phyloP scores from a whole-genome alignment of 2,113 vertebrate genomes.

The Phodopus roborovskii region DNA sequence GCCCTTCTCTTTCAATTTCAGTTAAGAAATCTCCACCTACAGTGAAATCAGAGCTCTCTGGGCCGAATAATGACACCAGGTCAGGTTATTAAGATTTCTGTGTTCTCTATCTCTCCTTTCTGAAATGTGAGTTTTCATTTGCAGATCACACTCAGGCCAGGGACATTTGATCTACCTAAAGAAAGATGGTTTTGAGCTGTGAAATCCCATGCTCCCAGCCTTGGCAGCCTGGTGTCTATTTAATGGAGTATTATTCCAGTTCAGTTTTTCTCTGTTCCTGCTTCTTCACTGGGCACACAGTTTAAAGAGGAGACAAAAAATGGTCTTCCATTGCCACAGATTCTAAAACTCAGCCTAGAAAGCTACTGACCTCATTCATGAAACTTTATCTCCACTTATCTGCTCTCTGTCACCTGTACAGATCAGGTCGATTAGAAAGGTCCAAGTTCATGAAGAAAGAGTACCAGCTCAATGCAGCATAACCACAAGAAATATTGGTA shows the following conservation, averaged over 20 bases:
- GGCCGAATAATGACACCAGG: not conserved
- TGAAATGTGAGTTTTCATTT: not conserved
- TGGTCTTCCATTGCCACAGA: not conserved
- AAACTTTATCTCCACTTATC: not conserved
- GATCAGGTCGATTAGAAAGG: not conserved
- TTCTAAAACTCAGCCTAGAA: constrained; percentile 2
- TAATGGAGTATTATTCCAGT: not conserved
- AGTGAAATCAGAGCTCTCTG: not conserved
- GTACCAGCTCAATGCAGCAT: constrained; percentile 12
- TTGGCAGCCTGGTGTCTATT: not conserved
- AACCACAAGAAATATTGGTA: not conserved
- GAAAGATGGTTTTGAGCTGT: not conserved
- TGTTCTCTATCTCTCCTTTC: not conserved
- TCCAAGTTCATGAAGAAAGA: constrained; percentile 5
- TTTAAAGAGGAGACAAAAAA: constrained; percentile 2
- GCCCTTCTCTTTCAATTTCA: not conserved
- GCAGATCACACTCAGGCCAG: constrained; percentile 38
- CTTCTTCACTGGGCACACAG: not conserved
- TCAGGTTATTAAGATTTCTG: not conserved
- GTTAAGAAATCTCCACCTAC: not conserved
- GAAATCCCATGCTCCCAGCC: not conserved
- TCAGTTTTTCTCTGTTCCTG: not conserved
- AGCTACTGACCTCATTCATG: not conserved
- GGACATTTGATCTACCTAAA: constrained; percentile 1
- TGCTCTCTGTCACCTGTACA: not conserved